Evolutionary conservation across 2,113 vertebrate genomes (phyloP).

Genomic region (Motacilla alba): DNA sequence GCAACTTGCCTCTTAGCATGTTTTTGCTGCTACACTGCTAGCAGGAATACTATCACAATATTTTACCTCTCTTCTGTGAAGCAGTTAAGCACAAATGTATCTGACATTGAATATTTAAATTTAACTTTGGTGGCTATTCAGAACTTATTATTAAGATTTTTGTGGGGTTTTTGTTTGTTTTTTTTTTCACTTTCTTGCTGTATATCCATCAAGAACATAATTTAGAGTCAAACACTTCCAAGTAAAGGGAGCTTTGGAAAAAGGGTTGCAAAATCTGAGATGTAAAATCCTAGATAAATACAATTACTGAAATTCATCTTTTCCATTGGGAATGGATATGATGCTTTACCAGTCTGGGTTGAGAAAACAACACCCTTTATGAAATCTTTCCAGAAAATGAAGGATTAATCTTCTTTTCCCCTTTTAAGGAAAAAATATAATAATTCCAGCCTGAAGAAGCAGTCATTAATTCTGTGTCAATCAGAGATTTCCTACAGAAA

Average conservation of each 20-base stretch:
- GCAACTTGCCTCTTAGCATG: background rate
- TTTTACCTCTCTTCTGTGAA: background rate
- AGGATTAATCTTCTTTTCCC: background rate
- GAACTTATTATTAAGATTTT: background rate
- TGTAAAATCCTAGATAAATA: background rate
- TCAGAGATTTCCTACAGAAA: conserved; percentile 23
- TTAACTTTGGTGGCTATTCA: background rate
- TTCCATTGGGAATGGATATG: background rate
- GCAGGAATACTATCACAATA: background rate
- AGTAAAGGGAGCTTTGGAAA: background rate
- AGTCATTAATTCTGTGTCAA: conserved; percentile 15
- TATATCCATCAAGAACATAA: background rate
- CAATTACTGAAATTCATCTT: background rate
- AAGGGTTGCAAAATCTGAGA: background rate
- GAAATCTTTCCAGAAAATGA: conserved; percentile 4
- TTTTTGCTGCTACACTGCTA: background rate
- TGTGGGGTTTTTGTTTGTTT: too few relatives aligned
- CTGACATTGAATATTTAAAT: background rate
- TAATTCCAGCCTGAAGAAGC: conserved; percentile 25
- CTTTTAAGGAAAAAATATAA: background rate
- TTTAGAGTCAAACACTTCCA: background rate
- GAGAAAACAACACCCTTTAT: background rate
- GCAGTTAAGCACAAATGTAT: background rate
- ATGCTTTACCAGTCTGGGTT: background rate
- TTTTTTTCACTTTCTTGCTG: background rate